phyloP scores from a whole-genome alignment of 2,888 invertebrate genomes.

The Nomada goodeniana region DNA sequence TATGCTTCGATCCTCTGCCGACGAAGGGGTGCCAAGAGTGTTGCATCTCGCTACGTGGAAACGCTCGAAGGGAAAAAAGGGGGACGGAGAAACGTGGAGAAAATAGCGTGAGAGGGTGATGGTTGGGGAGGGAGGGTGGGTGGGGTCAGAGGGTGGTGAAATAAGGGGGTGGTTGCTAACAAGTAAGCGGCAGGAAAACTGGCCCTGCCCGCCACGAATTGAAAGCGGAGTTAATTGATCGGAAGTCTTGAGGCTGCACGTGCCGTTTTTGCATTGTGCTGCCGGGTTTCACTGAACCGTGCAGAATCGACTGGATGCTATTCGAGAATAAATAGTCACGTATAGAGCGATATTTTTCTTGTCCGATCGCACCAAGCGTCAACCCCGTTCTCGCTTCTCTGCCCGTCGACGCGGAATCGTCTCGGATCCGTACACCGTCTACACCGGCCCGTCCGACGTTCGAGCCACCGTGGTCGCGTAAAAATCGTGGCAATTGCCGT shows the following conservation, averaged over 20 bases:
- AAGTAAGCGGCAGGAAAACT: slow-evolving; percentile 66
- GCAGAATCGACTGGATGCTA: slow-evolving; percentile 63
- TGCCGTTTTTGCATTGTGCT: slow-evolving; percentile 76
- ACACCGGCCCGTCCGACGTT: slow-evolving; percentile 1
- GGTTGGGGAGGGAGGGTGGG: slow-evolving; percentile 4
- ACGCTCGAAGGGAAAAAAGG: slow-evolving; percentile 26
- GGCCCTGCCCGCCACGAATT: slow-evolving; percentile 70
- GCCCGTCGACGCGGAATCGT: slow-evolving; percentile 12
- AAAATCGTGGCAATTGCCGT: slow-evolving; percentile 38
- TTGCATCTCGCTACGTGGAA: slow-evolving; percentile 62
- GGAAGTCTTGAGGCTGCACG: slow-evolving; percentile 84
- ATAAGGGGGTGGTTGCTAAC: slow-evolving; percentile 58
- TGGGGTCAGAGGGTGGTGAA: slow-evolving; percentile 9
- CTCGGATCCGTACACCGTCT: slow-evolving; percentile 26
- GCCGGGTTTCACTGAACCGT: slow-evolving; percentile 57
- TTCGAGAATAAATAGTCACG: slow-evolving; percentile 63
- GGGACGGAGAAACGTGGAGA: slow-evolving; percentile 19
- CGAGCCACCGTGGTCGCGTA: neutral
- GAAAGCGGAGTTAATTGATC: slow-evolving; percentile 83
- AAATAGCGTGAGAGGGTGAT: neutral
- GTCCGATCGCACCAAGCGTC: slow-evolving; percentile 50
- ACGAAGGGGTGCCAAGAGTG: slow-evolving; percentile 64
- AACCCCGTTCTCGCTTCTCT: slow-evolving; percentile 25
- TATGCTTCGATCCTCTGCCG: slow-evolving; percentile 80
- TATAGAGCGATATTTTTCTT: slow-evolving; percentile 64